Conservation (phyloP, 2,113 vertebrate genomes). For the Nycticebus coucang region DNA sequence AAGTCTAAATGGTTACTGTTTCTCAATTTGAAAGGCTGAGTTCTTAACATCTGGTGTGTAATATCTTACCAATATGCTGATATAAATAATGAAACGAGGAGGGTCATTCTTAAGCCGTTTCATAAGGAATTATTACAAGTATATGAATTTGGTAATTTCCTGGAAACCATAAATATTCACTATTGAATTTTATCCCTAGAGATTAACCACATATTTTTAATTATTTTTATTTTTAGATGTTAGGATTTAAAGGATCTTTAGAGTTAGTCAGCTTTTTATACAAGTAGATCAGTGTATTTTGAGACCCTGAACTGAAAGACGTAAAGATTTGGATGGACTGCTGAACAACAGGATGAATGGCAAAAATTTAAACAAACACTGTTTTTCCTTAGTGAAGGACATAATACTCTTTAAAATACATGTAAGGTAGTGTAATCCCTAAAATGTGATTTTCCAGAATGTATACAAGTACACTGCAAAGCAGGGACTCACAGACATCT, state of each 20-base stretch:
- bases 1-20: conserved; percentile 58
- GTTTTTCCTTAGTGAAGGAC: not conserved
- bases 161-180: not conserved
- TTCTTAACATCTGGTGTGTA: not conserved
- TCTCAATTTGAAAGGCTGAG: not conserved
- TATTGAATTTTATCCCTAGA: conserved; percentile 6
- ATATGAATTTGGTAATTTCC: not conserved
- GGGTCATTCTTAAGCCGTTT: not conserved
- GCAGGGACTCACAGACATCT: not conserved
- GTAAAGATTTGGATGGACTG: not conserved
- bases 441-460: not conserved
- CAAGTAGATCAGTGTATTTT: not conserved
- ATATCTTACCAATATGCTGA: conserved; percentile 17
- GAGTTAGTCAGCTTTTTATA: not conserved
- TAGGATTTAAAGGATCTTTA: conserved; percentile 17
- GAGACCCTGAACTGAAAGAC: not conserved
- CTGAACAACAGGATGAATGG: not conserved
- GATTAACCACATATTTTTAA: not conserved
- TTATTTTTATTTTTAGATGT: not conserved
- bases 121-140: not conserved
- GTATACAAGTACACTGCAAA: not conserved
- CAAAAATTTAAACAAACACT: not conserved
- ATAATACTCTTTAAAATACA: not conserved
- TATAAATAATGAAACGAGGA: not conserved
- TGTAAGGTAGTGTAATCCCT: not conserved